Percentiles rank a stretch among this genome's conserved stretches.
Conservation (phyloP, 2,888 invertebrate species). For the Perizoma flavofasciatum region DNA sequence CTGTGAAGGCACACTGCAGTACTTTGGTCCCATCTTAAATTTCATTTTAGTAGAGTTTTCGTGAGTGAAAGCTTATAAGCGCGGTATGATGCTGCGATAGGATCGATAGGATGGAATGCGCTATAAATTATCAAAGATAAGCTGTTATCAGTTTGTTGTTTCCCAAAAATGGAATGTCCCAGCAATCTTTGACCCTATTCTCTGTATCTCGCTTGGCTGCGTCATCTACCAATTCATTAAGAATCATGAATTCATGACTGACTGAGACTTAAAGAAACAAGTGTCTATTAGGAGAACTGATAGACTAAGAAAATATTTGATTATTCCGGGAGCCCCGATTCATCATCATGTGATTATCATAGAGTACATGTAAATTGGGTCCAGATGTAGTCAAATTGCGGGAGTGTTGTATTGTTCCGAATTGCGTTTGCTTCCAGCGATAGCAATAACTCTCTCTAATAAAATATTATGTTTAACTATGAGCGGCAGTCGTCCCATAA, state of each 20-base stretch:
- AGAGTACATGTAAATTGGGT: background rate
- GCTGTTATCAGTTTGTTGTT: conserved; percentile 1
- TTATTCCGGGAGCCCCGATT: conserved; percentile 3
- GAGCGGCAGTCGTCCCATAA: conserved; percentile 2
- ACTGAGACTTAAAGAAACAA: background rate
- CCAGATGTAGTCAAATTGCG: conserved; percentile 8
- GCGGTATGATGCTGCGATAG: too few species aligned
- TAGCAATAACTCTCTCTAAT: too few species aligned
- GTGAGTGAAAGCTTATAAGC: too few species aligned
- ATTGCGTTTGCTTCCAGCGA: too few species aligned
- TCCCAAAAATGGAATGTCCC: conserved; percentile 9
- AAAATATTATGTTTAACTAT: background rate
- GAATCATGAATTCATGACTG: conserved; percentile 1
- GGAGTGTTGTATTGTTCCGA: conserved; percentile 8
- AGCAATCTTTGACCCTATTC: conserved; percentile 31
- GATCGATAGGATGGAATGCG: too few species aligned
- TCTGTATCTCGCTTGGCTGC: conserved; percentile 9
- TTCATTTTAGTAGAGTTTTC: too few species aligned
- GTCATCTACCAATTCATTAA: conserved; percentile 42
- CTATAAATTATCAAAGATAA: background rate
- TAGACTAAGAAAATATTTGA: conserved; percentile 24
- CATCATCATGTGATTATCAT: conserved; percentile 8
- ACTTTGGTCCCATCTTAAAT: too few species aligned
- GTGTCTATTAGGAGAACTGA: conserved; percentile 30
- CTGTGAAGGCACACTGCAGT: too few species aligned